Percentiles rank a stretch among this genome's conserved stretches.
Conservation (phyloP, 2,797 vertebrate genomes). For the Halcyon smyrnensis region DNA sequence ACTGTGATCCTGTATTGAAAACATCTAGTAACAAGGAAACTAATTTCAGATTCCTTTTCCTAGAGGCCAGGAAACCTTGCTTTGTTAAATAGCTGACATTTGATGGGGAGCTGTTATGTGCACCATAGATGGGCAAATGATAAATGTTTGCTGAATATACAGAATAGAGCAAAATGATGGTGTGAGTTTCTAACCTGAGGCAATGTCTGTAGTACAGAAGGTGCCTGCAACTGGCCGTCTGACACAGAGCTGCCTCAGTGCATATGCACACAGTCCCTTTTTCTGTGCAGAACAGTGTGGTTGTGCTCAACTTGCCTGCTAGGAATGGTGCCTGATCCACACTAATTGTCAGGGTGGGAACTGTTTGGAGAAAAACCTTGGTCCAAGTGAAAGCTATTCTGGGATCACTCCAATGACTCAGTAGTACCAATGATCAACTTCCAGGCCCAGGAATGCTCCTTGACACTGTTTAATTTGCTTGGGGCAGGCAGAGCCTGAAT, state of each 20-base stretch:
- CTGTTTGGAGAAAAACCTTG: neutral
- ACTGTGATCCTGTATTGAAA: neutral
- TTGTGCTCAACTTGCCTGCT: neutral
- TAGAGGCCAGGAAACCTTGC: neutral
- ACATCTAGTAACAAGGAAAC: neutral
- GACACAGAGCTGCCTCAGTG: neutral
- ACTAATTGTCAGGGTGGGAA: neutral
- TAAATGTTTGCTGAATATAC: neutral
- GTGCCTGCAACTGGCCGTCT: neutral
- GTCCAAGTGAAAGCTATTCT: neutral
- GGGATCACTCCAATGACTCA: neutral
- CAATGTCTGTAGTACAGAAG: neutral
- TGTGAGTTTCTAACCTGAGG: neutral
- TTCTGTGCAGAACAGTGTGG: neutral
- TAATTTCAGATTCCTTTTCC: neutral
- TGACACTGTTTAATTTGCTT: neutral
- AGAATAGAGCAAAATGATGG: neutral
- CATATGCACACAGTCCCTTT: neutral
- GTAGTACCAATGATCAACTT: neutral
- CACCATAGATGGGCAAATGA: neutral
- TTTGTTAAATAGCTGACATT: neutral
- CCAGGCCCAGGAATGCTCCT: neutral
- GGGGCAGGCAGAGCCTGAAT: neutral
- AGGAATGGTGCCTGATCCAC: neutral
- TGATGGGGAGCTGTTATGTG: neutral